Evolutionary conservation across 2,797 vertebrate genomes (phyloP).

Genomic region (Anniella stebbinsi): DNA sequence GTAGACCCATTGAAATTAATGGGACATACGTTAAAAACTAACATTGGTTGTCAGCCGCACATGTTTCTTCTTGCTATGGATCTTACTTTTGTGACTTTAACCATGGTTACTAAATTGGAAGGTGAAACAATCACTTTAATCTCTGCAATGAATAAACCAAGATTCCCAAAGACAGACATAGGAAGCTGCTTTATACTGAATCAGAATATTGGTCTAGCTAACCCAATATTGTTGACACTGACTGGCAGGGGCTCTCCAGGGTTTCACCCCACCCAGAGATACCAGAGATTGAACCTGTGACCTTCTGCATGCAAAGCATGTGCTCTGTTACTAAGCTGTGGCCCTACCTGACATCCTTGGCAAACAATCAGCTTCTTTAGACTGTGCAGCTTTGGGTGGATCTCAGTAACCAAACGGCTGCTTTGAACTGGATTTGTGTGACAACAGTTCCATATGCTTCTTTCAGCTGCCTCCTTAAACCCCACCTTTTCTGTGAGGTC

Average conservation of each 20-base stretch:
- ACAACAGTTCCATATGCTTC: neutral
- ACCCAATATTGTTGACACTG: too few species aligned
- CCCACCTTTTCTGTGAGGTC: neutral
- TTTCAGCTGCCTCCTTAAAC: too few species aligned
- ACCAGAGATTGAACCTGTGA: too few species aligned
- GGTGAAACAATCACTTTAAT: too few species aligned
- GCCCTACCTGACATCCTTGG: neutral
- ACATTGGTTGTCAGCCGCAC: neutral
- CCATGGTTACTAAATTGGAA: neutral
- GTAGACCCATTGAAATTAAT: too few species aligned
- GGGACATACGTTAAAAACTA: too few species aligned
- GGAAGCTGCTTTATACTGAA: too few species aligned
- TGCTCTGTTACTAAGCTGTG: neutral
- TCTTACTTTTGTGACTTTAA: neutral
- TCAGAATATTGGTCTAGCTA: too few species aligned
- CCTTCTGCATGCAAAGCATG: neutral
- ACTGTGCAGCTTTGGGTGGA: neutral
- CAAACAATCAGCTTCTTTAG: neutral
- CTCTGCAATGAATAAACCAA: too few species aligned
- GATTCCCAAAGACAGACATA: too few species aligned
- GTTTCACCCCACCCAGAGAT: too few species aligned
- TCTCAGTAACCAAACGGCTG: neutral
- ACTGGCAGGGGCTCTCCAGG: too few species aligned
- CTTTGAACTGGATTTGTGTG: neutral
- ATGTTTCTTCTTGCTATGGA: neutral